These are phyloP conservation scores for Todus mexicanus DNA, from an alignment of 2,797 vertebrate species.

Conservation along the genomic window DNA sequence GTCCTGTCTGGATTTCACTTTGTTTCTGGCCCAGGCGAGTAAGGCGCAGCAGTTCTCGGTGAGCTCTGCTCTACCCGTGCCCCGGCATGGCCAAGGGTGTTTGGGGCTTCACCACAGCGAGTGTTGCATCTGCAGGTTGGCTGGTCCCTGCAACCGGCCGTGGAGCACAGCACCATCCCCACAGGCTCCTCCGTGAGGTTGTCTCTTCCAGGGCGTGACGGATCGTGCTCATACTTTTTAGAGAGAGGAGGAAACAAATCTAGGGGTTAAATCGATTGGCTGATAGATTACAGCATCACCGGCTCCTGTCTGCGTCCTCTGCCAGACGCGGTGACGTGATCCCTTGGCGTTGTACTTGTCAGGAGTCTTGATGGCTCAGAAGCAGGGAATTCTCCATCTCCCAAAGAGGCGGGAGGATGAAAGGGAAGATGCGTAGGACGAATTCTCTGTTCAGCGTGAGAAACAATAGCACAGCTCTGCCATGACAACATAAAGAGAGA, in stretches of 20 bases:
- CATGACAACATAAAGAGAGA: not conserved
- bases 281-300: not conserved
- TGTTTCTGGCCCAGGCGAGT: not conserved
- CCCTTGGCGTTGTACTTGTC: not conserved
- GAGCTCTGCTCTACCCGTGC: not conserved
- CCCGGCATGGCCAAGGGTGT: fast-evolving
- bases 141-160: not conserved
- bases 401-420: not conserved
- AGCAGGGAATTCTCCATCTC: not conserved
- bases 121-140: not conserved
- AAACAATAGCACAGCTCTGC: not conserved
- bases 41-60: not conserved
- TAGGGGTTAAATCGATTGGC: not conserved
- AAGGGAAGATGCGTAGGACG: not conserved
- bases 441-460: not conserved
- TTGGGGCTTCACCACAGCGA: fast-evolving
- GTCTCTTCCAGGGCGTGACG: not conserved
- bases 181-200: not conserved
- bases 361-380: not conserved
- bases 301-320: not conserved
- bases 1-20: not conserved
- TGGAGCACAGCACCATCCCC: not conserved
- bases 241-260: not conserved
- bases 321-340: not conserved
- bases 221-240: not conserved